Evolutionary conservation across 2,113 vertebrate genomes (phyloP).

Genomic region (Rhinoderma darwinii): DNA sequence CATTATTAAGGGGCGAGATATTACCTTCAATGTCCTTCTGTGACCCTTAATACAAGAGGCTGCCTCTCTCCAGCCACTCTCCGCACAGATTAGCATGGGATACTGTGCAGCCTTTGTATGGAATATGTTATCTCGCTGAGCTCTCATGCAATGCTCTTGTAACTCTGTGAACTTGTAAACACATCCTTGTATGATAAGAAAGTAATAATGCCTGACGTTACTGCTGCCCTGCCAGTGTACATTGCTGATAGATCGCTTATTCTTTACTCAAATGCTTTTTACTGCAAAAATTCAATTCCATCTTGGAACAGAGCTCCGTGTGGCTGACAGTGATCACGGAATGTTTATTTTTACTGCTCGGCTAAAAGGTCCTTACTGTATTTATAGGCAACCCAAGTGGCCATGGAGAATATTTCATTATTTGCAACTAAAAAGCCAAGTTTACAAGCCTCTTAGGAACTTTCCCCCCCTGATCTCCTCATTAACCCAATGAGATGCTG

Average conservation of each 20-base stretch:
- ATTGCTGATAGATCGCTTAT: conserved; percentile 50
- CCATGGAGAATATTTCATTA: conserved; percentile 22
- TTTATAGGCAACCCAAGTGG: conserved; percentile 7
- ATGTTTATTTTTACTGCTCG: conserved; percentile 37
- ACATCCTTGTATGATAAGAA: conserved; percentile 57
- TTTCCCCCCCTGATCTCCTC: neutral
- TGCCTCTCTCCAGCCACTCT: conserved; percentile 49
- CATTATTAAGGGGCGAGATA: neutral
- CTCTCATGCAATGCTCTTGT: conserved; percentile 57
- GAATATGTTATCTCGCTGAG: conserved; percentile 48
- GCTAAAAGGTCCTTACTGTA: conserved; percentile 29
- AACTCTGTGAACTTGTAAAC: conserved; percentile 59
- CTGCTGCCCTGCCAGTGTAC: conserved; percentile 49
- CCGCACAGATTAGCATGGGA: conserved; percentile 55
- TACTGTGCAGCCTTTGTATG: conserved; percentile 33
- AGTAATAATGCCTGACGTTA: conserved; percentile 51
- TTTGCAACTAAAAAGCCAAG: neutral
- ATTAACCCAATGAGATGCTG: neutral
- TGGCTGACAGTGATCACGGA: conserved; percentile 17
- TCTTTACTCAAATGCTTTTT: conserved; percentile 46
- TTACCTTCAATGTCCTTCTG: conserved; percentile 53
- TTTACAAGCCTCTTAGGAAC: neutral
- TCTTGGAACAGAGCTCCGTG: conserved; percentile 7
- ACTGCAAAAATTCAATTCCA: conserved; percentile 20
- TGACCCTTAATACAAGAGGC: conserved; percentile 35